These are phyloP conservation scores for Paedocypris micromegethes DNA, from an alignment of 2,797 vertebrate species.

Conservation along the genomic window DNA sequence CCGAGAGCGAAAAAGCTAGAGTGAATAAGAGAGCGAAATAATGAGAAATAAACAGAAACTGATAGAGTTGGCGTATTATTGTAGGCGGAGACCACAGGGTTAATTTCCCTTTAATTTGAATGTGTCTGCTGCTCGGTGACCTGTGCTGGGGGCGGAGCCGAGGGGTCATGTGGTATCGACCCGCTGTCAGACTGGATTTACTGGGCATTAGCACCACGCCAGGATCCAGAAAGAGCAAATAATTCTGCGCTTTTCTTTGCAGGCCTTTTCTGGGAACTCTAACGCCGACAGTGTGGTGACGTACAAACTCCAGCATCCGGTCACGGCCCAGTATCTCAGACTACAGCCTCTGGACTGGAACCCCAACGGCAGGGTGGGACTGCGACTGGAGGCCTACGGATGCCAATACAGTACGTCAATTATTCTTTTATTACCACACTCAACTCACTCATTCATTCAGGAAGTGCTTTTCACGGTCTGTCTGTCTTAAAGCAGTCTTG, in stretches of 20 bases:
- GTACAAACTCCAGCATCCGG: constrained; percentile 80
- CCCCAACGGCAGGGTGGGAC: constrained; percentile 82
- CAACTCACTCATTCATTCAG: background rate
- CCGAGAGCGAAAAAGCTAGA: no score
- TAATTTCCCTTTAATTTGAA: no score
- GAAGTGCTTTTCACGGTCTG: no score
- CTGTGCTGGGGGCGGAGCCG: no score
- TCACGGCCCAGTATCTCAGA: constrained; percentile 79
- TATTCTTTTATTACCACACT: background rate
- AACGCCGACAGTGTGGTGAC: constrained; percentile 90
- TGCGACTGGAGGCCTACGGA: constrained; percentile 86
- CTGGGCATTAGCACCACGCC: background rate
- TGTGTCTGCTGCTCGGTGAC: no score
- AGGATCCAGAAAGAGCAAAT: background rate
- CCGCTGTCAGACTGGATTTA: no score
- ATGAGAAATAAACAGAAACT: no score
- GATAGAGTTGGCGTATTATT: no score
- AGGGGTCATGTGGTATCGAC: no score
- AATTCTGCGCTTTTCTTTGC: constrained; percentile 35
- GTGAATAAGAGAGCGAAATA: no score
- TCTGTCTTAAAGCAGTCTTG: no score
- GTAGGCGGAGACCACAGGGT: no score
- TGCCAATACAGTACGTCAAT: constrained; percentile 82
- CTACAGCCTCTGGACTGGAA: constrained; percentile 88
- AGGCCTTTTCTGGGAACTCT: constrained; percentile 87